Evolutionary conservation across 2,113 vertebrate genomes (phyloP).

Genomic region (Lagopus leucura): DNA sequence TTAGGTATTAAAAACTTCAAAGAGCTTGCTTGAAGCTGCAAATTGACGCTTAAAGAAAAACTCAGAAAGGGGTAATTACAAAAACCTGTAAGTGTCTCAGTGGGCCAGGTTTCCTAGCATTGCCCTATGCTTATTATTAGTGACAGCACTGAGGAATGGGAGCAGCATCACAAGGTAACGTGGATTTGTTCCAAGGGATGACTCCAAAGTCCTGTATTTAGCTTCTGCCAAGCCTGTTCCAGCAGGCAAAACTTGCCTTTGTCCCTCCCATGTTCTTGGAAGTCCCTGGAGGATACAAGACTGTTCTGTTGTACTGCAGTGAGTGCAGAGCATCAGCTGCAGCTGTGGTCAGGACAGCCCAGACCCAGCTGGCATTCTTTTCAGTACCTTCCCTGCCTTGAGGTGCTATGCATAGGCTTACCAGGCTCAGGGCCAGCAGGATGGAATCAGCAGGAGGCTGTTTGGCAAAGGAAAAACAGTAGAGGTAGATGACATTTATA

Average conservation of each 20-base stretch:
- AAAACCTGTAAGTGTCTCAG: neutral
- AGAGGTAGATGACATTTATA: neutral
- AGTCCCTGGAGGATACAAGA: neutral
- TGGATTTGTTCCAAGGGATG: constrained; percentile 46
- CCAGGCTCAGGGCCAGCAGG: rapidly evolving
- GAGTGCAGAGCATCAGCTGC: neutral
- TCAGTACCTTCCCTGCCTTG: neutral
- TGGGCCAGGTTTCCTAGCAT: neutral
- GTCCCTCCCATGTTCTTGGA: neutral
- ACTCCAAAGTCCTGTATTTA: neutral
- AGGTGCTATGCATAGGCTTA: neutral
- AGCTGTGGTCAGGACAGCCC: neutral
- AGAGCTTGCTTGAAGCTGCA: constrained; percentile 19
- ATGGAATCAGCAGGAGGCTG: neutral
- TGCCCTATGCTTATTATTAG: neutral
- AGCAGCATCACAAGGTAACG: constrained; percentile 18
- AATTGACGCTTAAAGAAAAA: neutral
- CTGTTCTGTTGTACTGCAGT: neutral
- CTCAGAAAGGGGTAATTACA: neutral
- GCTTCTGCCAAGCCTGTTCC: neutral
- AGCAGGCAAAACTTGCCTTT: neutral
- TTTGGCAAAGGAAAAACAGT: neutral
- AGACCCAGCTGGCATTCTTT: neutral
- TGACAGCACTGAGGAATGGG: constrained; percentile 3
- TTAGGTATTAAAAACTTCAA: neutral